Percentiles rank a stretch among this genome's conserved stretches.
Conservation (phyloP, 2,113 vertebrate genomes). For the Tonatia bakeri region DNA sequence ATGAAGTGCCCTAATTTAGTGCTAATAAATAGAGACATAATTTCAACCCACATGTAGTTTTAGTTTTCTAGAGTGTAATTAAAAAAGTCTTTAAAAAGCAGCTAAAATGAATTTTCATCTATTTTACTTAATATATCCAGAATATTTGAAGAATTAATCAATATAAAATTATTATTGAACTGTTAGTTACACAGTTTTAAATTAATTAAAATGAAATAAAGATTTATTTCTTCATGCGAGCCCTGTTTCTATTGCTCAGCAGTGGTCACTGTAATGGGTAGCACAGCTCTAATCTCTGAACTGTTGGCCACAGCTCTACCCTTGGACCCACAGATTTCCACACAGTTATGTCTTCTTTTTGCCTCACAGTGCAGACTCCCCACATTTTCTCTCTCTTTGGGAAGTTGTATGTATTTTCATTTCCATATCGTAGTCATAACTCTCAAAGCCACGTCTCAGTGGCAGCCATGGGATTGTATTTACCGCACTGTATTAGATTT, state of each 20-base stretch:
- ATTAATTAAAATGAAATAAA: neutral
- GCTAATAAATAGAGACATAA: neutral
- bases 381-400: neutral
- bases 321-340: neutral
- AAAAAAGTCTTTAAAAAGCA: neutral
- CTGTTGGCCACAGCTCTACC: neutral
- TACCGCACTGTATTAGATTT: neutral
- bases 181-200: neutral
- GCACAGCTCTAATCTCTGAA: neutral
- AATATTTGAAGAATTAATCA: conserved; percentile 1
- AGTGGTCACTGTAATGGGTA: too few relatives aligned
- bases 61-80: neutral
- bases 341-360: neutral
- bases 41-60: neutral
- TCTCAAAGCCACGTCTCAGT: neutral
- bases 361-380: neutral
- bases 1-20: neutral
- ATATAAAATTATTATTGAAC: neutral
- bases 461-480: neutral
- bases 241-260: neutral
- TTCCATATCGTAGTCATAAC: neutral
- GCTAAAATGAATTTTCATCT: neutral
- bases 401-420: neutral
- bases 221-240: neutral
- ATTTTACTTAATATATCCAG: neutral